These are phyloP conservation scores for Hartigia nigra DNA, from an alignment of 2,888 invertebrate species.

Conservation along the genomic window DNA sequence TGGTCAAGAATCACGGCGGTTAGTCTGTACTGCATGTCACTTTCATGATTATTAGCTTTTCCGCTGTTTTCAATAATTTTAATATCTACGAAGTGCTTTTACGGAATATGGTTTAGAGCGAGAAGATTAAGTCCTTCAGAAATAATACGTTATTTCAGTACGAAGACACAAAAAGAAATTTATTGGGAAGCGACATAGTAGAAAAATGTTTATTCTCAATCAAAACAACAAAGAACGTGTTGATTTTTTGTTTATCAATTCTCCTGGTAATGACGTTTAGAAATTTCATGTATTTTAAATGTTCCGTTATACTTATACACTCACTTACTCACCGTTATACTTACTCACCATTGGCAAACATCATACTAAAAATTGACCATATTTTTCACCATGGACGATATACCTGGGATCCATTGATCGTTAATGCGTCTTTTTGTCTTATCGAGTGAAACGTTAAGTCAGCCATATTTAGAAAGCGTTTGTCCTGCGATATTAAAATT, in stretches of 20 bases:
- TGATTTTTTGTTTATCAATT: background rate
- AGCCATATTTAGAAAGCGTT: constrained; percentile 7
- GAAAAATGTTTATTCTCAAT: background rate
- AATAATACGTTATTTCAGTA: background rate
- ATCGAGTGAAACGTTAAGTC: background rate
- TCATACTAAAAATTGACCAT: background rate
- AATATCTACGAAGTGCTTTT: background rate
- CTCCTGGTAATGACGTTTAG: background rate
- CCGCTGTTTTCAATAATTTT: background rate
- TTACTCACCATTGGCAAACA: background rate
- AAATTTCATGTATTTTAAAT: background rate
- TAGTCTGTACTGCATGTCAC: too few species aligned
- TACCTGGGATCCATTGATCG: background rate
- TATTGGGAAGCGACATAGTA: background rate
- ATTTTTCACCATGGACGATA: background rate
- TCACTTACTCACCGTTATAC: too few species aligned
- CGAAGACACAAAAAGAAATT: background rate
- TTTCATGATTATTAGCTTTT: background rate
- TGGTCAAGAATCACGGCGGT: background rate
- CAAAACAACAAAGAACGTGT: background rate
- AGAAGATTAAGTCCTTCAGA: background rate
- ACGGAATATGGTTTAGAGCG: background rate
- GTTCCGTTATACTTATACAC: background rate
- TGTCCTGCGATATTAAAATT: constrained; percentile 3
- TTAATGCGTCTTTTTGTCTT: background rate